Percentiles rank a stretch among this genome's conserved stretches.
These are phyloP conservation scores for Coenonympha arcania DNA, from an alignment of 2,888 invertebrate species.

Conservation along the genomic window DNA sequence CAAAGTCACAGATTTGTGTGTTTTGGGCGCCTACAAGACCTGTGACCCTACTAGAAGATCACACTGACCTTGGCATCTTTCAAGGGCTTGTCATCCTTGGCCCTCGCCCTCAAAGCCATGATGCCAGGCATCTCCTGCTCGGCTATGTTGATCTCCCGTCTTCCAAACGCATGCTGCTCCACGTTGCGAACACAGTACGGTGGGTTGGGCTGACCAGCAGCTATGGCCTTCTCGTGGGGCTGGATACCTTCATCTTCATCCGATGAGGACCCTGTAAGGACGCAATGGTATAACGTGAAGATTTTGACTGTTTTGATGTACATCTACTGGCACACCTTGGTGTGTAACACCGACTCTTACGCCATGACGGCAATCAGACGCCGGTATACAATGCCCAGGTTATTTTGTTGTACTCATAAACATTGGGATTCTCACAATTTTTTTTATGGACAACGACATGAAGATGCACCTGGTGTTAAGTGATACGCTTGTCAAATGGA, in stretches of 20 bases:
- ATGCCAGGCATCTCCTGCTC: conserved; percentile 99
- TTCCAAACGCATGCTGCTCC: conserved; percentile 92
- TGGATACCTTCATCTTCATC: conserved; percentile 91
- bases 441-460: too few relatives aligned
- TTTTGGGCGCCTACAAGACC: too few relatives aligned
- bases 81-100: conserved; percentile 93
- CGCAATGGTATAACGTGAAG: background rate
- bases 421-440: too few relatives aligned
- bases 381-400: too few relatives aligned
- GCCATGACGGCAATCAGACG: too few relatives aligned
- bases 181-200: conserved; percentile 97
- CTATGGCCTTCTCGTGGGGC: conserved; percentile 93
- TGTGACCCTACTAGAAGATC: too few relatives aligned
- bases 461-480: too few relatives aligned
- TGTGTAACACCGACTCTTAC: too few relatives aligned
- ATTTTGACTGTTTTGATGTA: background rate
- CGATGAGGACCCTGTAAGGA: conserved; percentile 86
- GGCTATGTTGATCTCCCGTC: conserved; percentile 97
- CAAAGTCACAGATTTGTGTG: too few relatives aligned
- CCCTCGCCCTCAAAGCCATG: conserved; percentile 93
- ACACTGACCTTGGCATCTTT: conserved; percentile 86
- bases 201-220: conserved; percentile 85
- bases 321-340: too few relatives aligned
- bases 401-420: too few relatives aligned
- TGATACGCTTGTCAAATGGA: too few relatives aligned